Base-by-base conservation (phyloP, 1,140 invertebrate genomes). In the Leptopilina boulardi region DNA sequence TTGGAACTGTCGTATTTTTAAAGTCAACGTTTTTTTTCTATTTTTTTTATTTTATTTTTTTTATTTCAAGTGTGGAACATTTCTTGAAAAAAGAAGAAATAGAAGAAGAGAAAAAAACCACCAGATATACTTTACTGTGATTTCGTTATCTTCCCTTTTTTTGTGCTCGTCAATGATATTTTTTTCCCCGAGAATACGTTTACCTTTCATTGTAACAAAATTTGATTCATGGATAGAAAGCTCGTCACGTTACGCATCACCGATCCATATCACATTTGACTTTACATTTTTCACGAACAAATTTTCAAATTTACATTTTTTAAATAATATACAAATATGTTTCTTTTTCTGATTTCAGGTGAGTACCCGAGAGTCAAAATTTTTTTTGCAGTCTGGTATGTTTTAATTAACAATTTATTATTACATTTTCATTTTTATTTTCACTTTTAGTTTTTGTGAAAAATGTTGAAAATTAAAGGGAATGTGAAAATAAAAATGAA, bases 1-100 rank as follows among this genome's bases (percentile, higher is more conserved):
- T n/a, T 11, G 38, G 15, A 34, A 80, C 71, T 81, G 75, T 73
- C 59, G 72, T 56, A 41, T 54, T 75, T 75, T 75, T 41, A 79
- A 77, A 51, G 70, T 56, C 11, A 77, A 38, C 5, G 0, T 38
- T 38, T 38, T 38, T 38, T 9, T 38, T 38, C 8, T 38, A 1
- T 38, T 38, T 34, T 38, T 38, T n/a, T n/a, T n/a, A n/a, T n/a
- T n/a, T n/a, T n/a, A n/a, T n/a, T 34, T 18, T 73, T 70, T 73
- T 30, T 51, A 51, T 73, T 38, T 6, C 13, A n/a, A 34, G 74
- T 44, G 66, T 11, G 18, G n/a, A n/a, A 34, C 41, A 30, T 34
- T 26, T 71, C 34, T 51, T 41, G 59, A 34, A 44, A 75, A 70
- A 9, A n/a, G n/a, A n/a, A n/a, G n/a, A n/a, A n/a, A n/a, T n/a